Base-by-base conservation (phyloP, 2,797 vertebrate genomes). In the Chaetodon trifasciatus region DNA sequence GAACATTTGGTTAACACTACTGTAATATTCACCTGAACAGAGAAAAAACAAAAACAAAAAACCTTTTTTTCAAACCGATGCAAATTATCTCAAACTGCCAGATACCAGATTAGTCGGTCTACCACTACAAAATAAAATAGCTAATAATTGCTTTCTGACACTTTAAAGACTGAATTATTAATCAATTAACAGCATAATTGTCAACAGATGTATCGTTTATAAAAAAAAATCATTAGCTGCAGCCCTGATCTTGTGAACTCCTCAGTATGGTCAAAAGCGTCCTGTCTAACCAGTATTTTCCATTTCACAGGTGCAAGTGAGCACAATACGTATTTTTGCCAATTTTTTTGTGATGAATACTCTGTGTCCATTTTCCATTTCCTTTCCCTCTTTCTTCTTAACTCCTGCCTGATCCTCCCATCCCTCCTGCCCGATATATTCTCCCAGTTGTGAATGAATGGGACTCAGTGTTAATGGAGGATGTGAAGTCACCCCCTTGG, bases 401-500 rank as follows among this genome's bases (percentile, higher is more conserved):
- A 81, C 74, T 70, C 71, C 64, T 81, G 63, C 76, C 79, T 63
- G 49, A 83, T 80, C 89, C 67, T 76, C 66, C 75, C 64, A 60
- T 73, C 60, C 63, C 71, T 78, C 70, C 61, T 61, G 44, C 67
- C 69, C 32, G 49, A 85, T 84, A 52, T 74, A 73, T 81, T 80
- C 81, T 77, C 78, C 81, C 76, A 64, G 75, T 46, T 64, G 47
- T 79, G 81, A 84, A 85, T 89, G 79, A 92, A 91, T 92, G 78
- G 74, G 76, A 73, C 80, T 72, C 85, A 79, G 85, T 92, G 88
- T 84, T 83, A 58, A 73, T 61, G 80, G 88, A 90, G 85, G 90
- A 91, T 84, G 85, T 93, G 91, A 91, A 92, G 88, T 92, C 93
- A 94, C 79, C 55, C 24, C 53, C 37, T 77, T 92, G 91, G 91